Percentiles rank a stretch among this genome's conserved stretches.
phyloP scores from a whole-genome alignment of 64 coral and sea anemone species.

The Stylophora pistillata region DNA sequence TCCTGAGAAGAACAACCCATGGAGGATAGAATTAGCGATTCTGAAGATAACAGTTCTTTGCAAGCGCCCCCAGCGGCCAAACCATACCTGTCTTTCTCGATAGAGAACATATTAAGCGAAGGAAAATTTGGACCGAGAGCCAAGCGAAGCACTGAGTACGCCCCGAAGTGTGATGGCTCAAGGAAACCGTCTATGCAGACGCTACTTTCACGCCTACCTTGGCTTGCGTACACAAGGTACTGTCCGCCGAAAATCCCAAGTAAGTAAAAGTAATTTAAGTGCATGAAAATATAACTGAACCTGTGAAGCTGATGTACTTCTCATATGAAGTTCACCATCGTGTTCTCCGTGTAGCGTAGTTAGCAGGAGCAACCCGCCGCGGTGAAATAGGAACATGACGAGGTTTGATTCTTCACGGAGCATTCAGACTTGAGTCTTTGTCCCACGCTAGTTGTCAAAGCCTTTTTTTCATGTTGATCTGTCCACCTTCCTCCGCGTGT shows the following conservation, averaged over 20 bases:
- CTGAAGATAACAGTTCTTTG: neutral
- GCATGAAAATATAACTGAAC: no score
- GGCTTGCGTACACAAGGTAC: conserved; percentile 66
- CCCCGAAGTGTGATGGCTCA: conserved; percentile 5
- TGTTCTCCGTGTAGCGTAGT: no score
- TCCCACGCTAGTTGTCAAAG: no score
- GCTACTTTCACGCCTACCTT: conserved; percentile 45
- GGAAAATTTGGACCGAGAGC: conserved; percentile 25
- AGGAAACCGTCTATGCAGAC: conserved; percentile 7
- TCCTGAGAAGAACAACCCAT: neutral
- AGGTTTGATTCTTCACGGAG: no score
- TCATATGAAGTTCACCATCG: no score
- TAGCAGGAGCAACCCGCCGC: no score
- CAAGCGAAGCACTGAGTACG: neutral
- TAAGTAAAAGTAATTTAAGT: conserved; percentile 25
- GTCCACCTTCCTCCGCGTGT: neutral
- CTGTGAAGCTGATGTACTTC: no score
- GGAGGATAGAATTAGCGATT: conserved; percentile 19
- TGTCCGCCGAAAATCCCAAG: conserved; percentile 73
- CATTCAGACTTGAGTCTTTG: no score
- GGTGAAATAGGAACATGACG: no score
- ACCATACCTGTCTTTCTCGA: conserved; percentile 56
- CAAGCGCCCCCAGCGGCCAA: conserved; percentile 27
- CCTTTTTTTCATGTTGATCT: neutral
- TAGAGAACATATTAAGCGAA: conserved; percentile 61